Evolutionary conservation across 2,888 invertebrate genomes (phyloP).

Genomic region (Apotomis betuletana): DNA sequence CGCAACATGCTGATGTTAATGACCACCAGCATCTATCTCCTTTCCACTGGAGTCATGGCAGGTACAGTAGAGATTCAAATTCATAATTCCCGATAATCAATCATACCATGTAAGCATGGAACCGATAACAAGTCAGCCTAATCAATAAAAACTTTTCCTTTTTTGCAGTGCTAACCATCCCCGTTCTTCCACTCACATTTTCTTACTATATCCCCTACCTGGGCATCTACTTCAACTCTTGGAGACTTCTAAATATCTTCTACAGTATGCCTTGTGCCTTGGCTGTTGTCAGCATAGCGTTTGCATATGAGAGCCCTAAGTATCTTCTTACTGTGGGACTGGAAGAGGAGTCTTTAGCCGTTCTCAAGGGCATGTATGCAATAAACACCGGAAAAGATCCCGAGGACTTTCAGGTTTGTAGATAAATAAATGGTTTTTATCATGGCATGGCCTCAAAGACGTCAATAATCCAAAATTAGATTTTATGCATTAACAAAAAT

Average conservation of each 20-base stretch:
- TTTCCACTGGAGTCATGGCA: constrained; percentile 65
- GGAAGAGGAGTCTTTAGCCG: constrained; percentile 80
- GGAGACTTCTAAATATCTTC: constrained; percentile 87
- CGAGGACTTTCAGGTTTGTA: constrained; percentile 62
- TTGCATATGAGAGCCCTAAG: constrained; percentile 90
- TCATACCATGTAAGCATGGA: no score
- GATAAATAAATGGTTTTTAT: not conserved
- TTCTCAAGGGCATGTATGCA: constrained; percentile 61
- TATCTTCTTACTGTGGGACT: constrained; percentile 85
- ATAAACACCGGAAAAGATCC: constrained; percentile 62
- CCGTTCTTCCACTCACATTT: constrained; percentile 84
- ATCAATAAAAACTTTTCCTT: no score
- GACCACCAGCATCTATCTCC: constrained; percentile 60
- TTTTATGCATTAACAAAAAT: not conserved
- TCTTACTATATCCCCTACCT: constrained; percentile 71
- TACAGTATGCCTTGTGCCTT: constrained; percentile 85
- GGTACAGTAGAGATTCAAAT: constrained; percentile 49
- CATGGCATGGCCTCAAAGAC: no score
- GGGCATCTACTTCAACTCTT: constrained; percentile 85
- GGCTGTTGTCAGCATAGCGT: constrained; percentile 81
- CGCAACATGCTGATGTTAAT: constrained; percentile 60
- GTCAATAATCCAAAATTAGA: not conserved
- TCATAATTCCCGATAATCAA: no score
- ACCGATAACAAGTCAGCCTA: no score
- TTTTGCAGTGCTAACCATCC: constrained; percentile 84